phyloP scores from a whole-genome alignment of 1,140 invertebrate genomes.

The Hycleus cichorii region DNA sequence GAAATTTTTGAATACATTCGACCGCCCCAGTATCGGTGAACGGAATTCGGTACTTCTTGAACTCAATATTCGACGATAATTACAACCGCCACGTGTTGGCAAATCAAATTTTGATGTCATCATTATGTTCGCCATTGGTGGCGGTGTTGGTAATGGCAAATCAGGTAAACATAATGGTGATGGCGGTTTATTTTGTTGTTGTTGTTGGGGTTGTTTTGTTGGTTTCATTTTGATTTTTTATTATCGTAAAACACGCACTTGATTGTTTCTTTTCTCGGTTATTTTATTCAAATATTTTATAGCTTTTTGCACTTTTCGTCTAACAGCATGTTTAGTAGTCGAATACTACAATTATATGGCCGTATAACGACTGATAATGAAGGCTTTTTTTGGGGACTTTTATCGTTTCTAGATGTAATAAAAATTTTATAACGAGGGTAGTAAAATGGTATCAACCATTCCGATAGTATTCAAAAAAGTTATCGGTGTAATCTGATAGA shows the following conservation, averaged over 20 bases:
- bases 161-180: conserved; percentile 30
- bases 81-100: conserved; percentile 24
- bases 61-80: conserved; percentile 31
- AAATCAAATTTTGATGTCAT: conserved; percentile 34
- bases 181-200: conserved; percentile 3
- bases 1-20: conserved; percentile 17
- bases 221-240: background rate
- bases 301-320: background rate
- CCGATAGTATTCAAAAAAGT: too few species aligned
- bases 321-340: background rate
- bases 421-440: too few species aligned
- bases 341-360: too few species aligned
- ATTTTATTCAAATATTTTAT: background rate
- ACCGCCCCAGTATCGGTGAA: conserved; percentile 29
- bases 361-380: too few species aligned
- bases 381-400: too few species aligned
- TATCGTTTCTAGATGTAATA: too few species aligned
- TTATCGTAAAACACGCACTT: background rate
- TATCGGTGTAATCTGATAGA: too few species aligned
- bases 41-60: conserved; percentile 28
- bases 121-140: conserved; percentile 38
- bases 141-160: conserved; percentile 37
- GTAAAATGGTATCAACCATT: too few species aligned
- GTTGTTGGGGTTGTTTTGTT: background rate
- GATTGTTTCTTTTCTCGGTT: background rate